Base-by-base conservation (phyloP, 2,888 invertebrate species). In the Chymomyza amoena region DNA sequence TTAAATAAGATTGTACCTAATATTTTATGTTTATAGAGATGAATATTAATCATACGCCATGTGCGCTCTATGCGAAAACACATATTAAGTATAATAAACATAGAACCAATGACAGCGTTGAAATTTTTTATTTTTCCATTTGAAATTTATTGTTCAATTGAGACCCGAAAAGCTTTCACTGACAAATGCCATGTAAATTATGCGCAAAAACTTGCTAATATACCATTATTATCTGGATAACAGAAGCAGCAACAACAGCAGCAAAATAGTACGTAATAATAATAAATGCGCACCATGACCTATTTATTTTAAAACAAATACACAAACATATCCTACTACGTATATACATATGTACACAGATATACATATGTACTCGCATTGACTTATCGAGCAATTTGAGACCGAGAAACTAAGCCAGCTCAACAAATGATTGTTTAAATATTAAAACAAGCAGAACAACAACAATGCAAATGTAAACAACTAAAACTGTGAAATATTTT, bases 401-500 rank as follows among this genome's bases (percentile, higher is more conserved):
- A 60, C 60, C 7, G 54, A 54, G 16, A 6, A 54, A 10, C 54
- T 16, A 18, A 10, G 36, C 36, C 6, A 57, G 50, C 51, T 50
- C 28, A 18, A 28, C 67, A 67, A 62, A 61, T 62, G 16, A 45
- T 20, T 68, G 50, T 66, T 73, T 51, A 69, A 76, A 69, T 73
- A 73, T 69, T 68, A 52, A 36, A 76, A 64, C 69, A 69, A 52
- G 18, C 70, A n/a, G 28, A 13, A 6, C 7, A 51, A 13, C 18
- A 18, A 56, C 62, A 63, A 25, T 2, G 61, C 68, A 54, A 72
- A 0, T n/a, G 5, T 2, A 51, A 13, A 64, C 68, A 59, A 69
- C 61, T 64, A 18, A 64, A 67, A 50, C 61, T 57, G 65, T 36
- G 13, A 67, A 70, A 67, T 73, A 76, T 62, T 73, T 66, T 60